phyloP scores from a whole-genome alignment of 1,140 invertebrate genomes.

The Leptestheria dahalacensis region DNA sequence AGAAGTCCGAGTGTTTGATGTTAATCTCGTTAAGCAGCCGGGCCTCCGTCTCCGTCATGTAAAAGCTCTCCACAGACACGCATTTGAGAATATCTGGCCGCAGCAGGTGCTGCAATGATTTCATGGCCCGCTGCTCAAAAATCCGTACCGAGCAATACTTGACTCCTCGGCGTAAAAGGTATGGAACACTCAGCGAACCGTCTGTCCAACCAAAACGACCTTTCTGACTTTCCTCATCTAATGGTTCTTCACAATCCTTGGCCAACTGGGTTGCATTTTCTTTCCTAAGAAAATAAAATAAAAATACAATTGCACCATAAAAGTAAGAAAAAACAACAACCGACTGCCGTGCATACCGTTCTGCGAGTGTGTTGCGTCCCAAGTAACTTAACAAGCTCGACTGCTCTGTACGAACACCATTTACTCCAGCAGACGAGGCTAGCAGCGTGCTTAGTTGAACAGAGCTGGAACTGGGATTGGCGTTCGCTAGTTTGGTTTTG shows the following conservation, averaged over 20 bases:
- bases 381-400: background rate
- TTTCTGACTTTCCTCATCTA: constrained; percentile 61
- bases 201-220: constrained; percentile 75
- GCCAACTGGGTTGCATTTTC: background rate
- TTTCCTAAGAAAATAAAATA: too few relatives aligned
- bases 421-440: background rate
- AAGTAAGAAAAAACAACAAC: too few relatives aligned
- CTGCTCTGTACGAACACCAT: background rate
- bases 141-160: constrained; percentile 85
- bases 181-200: constrained; percentile 49
- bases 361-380: background rate
- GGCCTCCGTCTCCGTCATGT: constrained; percentile 78
- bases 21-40: constrained; percentile 90
- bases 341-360: background rate
- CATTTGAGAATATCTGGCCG: constrained; percentile 71
- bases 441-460: background rate
- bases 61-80: constrained; percentile 81
- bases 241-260: constrained; percentile 18
- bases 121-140: constrained; percentile 48
- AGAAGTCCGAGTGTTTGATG: constrained; percentile 71
- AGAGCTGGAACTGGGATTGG: background rate
- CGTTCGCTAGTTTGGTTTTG: constrained; percentile 41
- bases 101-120: constrained; percentile 55
- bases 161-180: constrained; percentile 62
- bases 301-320: too few relatives aligned